These are phyloP conservation scores for Channallabes apus DNA, from an alignment of 2,797 vertebrate species.

Conservation along the genomic window DNA sequence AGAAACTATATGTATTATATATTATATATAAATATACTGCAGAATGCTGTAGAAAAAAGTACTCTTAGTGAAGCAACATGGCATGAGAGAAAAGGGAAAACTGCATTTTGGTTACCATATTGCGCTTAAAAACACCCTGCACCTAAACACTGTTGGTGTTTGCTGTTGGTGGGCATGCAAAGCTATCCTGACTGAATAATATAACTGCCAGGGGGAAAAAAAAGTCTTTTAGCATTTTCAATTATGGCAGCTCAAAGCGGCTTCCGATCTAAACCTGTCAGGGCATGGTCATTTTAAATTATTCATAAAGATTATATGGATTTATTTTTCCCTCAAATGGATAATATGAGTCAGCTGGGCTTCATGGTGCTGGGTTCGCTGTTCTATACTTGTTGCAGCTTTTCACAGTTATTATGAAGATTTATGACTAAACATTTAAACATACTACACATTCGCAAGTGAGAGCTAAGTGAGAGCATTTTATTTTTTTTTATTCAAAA, in stretches of 20 bases:
- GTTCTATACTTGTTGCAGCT: neutral
- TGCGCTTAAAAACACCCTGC: neutral
- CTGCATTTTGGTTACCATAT: neutral
- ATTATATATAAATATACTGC: neutral
- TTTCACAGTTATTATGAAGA: neutral
- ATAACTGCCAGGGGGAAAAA: neutral
- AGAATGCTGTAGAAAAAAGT: neutral
- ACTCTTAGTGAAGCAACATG: neutral
- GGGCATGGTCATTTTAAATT: constrained; percentile 16
- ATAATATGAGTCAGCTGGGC: constrained; percentile 16
- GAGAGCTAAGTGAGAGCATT: neutral
- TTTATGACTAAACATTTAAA: constrained; percentile 3
- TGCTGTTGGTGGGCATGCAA: neutral
- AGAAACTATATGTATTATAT: neutral
- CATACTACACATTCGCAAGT: neutral
- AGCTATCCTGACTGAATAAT: neutral
- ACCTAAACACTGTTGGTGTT: neutral
- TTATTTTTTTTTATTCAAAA: neutral
- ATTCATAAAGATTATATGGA: constrained; percentile 32
- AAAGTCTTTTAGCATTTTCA: neutral
- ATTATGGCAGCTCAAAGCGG: constrained; percentile 21
- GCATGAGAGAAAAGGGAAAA: neutral
- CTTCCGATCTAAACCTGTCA: constrained; percentile 5
- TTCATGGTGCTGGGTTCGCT: constrained; percentile 4
- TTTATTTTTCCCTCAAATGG: neutral